Base-by-base conservation (phyloP, 2,113 vertebrate genomes). In the Misgurnus mizolepis region DNA sequence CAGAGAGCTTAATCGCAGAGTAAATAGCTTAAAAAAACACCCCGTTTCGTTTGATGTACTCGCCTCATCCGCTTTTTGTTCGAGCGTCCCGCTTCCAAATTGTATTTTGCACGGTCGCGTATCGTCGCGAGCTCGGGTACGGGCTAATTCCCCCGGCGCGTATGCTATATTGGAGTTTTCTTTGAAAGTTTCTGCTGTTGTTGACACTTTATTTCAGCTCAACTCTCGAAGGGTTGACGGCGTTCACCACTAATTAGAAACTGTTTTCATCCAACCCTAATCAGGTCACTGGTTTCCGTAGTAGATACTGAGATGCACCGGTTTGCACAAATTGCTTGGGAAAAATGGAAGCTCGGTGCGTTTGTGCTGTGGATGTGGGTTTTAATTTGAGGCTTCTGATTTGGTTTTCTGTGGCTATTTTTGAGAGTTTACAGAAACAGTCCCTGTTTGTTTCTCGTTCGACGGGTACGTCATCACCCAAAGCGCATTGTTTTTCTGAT, bases 171-270 rank as follows among this genome's bases (percentile, higher is more conserved):
- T 67, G 14, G 58, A 67, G 75, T 74, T 70, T 73, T 53, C 82
- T 83, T 80, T 85, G 73, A 82, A 85, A 84, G 74, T 85, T 80
- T 72, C 68, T 73, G 83, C 67, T 78, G 56, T 83, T 87, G 80
- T 85, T 82, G 82, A 85, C 74, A 80, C 65, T 84, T 80, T 66
- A 73, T 60, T 76, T 61, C 72, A 53, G 61, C 58, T 78, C 56
- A 56, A 14, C 43, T 73, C 78, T 80, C 72, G 4, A 22, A 72
- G 78, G 50, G 71, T 56, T 5, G 64, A 82, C 67, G 80, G 49
- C 47, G 70, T 61, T 82, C 53, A 56, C 41, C 56, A 43, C 72
- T 85, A 85, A 87, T 87, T 85, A 85, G 78, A 78, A 78, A 79
- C 56, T 68, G 61, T 80, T 85, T 87, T 84, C 80, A 85, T 82